phyloP scores from a whole-genome alignment of 2,888 invertebrate genomes.

The Diarsia brunnea region DNA sequence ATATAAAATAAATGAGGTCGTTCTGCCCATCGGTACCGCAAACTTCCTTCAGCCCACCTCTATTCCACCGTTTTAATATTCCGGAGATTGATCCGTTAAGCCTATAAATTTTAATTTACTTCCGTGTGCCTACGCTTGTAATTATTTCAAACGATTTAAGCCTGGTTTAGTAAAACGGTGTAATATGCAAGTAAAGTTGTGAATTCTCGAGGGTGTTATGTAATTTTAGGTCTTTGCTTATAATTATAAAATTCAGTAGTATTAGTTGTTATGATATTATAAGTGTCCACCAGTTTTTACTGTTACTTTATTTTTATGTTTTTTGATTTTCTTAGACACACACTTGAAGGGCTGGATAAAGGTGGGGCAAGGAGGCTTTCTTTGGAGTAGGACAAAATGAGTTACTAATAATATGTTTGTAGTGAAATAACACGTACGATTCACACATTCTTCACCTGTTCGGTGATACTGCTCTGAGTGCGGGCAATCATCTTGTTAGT shows the following conservation, averaged over 20 bases:
- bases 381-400: neutral
- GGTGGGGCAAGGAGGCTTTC: neutral
- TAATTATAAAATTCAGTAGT: neutral
- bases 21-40: constrained; percentile 46
- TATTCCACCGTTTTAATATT: constrained; percentile 73
- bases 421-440: neutral
- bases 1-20: constrained; percentile 20
- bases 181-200: constrained; percentile 39
- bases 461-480: neutral
- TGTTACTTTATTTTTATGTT: neutral
- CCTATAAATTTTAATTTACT: constrained; percentile 70
- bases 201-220: constrained; percentile 29
- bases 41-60: constrained; percentile 50
- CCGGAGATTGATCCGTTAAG: constrained; percentile 77
- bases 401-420: neutral
- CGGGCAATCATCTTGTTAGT: neutral
- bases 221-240: constrained; percentile 14
- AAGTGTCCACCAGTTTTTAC: neutral
- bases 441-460: too few species aligned
- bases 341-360: neutral
- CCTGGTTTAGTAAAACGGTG: constrained; percentile 39
- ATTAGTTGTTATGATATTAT: neutral
- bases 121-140: constrained; percentile 60
- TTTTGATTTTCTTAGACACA: neutral
- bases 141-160: constrained; percentile 65